Evolutionary conservation across 2,113 vertebrate genomes (phyloP), one percentile per base, ranked within the genome.

Genomic region (Pholis gunnellus): DNA sequence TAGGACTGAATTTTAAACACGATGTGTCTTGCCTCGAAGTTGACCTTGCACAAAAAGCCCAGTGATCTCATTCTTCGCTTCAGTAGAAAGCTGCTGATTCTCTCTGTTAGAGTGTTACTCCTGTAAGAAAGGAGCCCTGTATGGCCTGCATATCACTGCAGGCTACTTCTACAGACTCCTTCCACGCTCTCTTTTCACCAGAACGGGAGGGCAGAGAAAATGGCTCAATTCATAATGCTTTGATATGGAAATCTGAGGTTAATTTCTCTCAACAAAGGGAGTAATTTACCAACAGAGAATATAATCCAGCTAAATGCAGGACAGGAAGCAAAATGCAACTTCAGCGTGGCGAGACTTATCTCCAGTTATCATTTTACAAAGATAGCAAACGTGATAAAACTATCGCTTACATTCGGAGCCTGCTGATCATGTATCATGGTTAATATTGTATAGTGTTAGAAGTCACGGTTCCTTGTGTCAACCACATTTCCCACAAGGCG

Each of bases 271-370:
- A 96, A 96, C 95, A 96, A 95, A 97, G 95, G 84, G 88, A 91
- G 94, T 96, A 96, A 96, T 96, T 95, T 96, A 94, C 93, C 95
- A 94, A 93, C 93, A 96, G 91, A 96, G 94, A 96, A 95, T 91
- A 93, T 92, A 94, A 95, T 80, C 88, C 87, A 54, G 93, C 93
- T 94, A 92, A 94, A 94, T 94, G 90, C 90, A 75, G 89, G 56
- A 83, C 80, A 87, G 69, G 79, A 79, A 72, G 46, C 50, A 56
- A 59, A 57, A 57, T 57, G 79, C 73, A 66, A 79, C 87, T 81
- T 71, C 20, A 70, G 65, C 77, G 14, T 29, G 60, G 80, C 38
- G 1, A 76, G 29, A 48, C 25, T 42, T 56, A 64, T 77, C 54
- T 64, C 3, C 50, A 46, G 56, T 88, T 85, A 83, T 85, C 79